Base-by-base conservation (phyloP, 2,797 vertebrate genomes). In the Accipiter badius region DNA sequence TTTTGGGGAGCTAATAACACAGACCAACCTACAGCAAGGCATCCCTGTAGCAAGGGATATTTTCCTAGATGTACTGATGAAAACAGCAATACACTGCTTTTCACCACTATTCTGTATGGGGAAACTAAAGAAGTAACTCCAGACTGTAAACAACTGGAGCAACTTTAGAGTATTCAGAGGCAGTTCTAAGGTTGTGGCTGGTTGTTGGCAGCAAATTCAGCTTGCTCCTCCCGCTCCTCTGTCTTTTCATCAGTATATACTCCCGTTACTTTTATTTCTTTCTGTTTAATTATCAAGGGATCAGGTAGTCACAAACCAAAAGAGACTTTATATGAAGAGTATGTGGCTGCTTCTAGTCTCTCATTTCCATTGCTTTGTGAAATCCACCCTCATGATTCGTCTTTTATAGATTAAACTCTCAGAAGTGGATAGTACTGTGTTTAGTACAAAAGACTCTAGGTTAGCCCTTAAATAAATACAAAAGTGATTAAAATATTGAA, bases 61-160 rank as follows among this genome's bases (percentile, higher is more conserved):
- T 57, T 65, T 63, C 57, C 54, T 61, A 28, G 37, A 29, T 19
- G 6, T 15, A 10, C 14, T 52, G 47, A 24, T 62, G 57, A 59
- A 62, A 44, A 66, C 11, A 59, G 73, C 13, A 37, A 2, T 35
- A 13, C 15, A 1, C 15, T 83, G 19, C n/a, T 9, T 90, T 72
- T 55, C 28, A 17, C 4, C 13, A 1, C 9, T 73, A 0, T 17
- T 37, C 25, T 25, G 2, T 25, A 2, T 16, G 37, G 11, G 22
- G 29, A 44, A 83, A 39, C 19, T 28, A 4, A 52, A 52, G 44
- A 82, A 29, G 10, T 1, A n/a, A 16, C 31, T 67, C 3, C 24
- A 35, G 61, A 10, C 78, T 49, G 7, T 25, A 7, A 83, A 29
- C 31, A 67, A 10, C 21, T 57, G 67, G 20, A 80, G 25, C 35